A percentile compares a stretch with the other conserved stretches of the same genome.
Evolutionary conservation across 2,888 invertebrate genomes (phyloP).

Genomic region (Eristalis intricaria): DNA sequence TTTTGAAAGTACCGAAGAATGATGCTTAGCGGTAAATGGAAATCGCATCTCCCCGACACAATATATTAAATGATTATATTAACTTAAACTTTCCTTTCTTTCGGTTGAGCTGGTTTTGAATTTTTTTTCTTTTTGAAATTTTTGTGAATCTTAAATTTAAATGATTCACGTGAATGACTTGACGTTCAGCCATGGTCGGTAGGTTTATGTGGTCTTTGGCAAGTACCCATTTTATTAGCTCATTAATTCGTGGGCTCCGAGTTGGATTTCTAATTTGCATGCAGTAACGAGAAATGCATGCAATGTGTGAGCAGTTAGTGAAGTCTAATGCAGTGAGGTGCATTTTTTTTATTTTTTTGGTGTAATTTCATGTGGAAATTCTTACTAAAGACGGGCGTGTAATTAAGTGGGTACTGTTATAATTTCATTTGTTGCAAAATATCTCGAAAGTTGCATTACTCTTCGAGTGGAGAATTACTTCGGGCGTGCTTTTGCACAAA

Average conservation of each 20-base stretch:
- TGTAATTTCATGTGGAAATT: not conserved
- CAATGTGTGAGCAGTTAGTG: not conserved
- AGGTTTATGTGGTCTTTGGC: not conserved
- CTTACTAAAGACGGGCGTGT: not conserved
- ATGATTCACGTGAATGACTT: not conserved
- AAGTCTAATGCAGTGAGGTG: not conserved
- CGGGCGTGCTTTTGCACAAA: too few relatives aligned
- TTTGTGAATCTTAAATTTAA: not conserved
- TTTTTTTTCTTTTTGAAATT: not conserved
- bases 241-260: conserved; percentile 2
- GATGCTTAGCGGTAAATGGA: conserved; percentile 47
- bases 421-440: not conserved
- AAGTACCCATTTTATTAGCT: conserved; percentile 1
- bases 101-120: conserved; percentile 21
- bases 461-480: not conserved
- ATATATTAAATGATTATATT: conserved; percentile 3
- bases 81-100: conserved; percentile 33
- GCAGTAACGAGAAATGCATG: not conserved
- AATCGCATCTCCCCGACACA: conserved; percentile 20
- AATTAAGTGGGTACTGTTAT: not conserved
- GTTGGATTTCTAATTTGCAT: conserved; percentile 1
- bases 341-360: not conserved
- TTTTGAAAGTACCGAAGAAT: conserved; percentile 5
- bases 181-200: not conserved
- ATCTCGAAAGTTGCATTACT: not conserved